These are phyloP conservation scores for Junonia oenone DNA, from an alignment of 2,888 invertebrate species.

Conservation along the genomic window DNA sequence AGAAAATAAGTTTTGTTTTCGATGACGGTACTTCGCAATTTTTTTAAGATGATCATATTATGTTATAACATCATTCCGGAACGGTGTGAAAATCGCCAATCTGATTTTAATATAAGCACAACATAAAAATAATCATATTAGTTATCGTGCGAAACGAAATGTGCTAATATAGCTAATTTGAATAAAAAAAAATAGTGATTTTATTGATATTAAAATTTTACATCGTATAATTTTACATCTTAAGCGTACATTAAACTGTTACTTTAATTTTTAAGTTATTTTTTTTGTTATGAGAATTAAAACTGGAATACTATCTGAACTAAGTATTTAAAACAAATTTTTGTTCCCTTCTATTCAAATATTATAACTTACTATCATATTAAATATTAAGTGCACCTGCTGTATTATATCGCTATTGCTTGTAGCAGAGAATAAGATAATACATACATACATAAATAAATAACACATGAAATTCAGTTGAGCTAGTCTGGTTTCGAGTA, in stretches of 20 bases:
- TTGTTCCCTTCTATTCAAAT: too few species aligned
- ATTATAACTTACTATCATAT: too few species aligned
- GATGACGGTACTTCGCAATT: not conserved
- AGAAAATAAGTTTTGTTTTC: too few species aligned
- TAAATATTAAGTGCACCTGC: too few species aligned
- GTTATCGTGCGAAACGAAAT: slow-evolving; percentile 14
- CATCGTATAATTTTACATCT: slow-evolving; percentile 22
- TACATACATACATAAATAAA: too few species aligned
- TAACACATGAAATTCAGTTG: too few species aligned
- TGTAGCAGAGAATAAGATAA: too few species aligned
- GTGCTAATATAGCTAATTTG: slow-evolving; percentile 10
- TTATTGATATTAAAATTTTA: slow-evolving; percentile 8
- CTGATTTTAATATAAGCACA: slow-evolving; percentile 1
- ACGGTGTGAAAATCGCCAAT: slow-evolving; percentile 2
- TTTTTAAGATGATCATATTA: not conserved
- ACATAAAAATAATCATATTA: slow-evolving; percentile 3
- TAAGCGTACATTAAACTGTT: not conserved
- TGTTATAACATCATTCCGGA: not conserved
- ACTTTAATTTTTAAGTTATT: not conserved
- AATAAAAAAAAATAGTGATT: slow-evolving; percentile 11
- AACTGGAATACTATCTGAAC: too few species aligned
- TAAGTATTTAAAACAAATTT: too few species aligned
- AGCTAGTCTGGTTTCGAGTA: too few species aligned
- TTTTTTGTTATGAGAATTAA: not conserved
- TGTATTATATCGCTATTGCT: too few species aligned